Evolutionary conservation across 2,113 vertebrate genomes (phyloP), one percentile per base, ranked within the genome.

Genomic region (Nothoprocta perdicaria): DNA sequence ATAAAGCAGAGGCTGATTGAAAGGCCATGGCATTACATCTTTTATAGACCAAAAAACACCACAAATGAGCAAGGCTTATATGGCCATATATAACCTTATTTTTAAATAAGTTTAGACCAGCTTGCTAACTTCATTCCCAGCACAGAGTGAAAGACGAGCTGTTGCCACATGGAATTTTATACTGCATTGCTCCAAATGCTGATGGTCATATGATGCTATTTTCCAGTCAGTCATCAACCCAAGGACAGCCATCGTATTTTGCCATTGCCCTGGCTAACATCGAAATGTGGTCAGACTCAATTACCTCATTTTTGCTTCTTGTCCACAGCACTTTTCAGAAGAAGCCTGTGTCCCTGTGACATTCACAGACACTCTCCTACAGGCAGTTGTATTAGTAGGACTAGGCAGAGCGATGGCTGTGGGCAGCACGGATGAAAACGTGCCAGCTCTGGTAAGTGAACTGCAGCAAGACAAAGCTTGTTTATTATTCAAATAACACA

Each of bases 341-440:
- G 2, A 26, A 57, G 62, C 15, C 43, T n/a, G 4, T 0, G 0
- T 45, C 15, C 7, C 3, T 74, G 33, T 67, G 75, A 69, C 79
- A 80, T 33, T 90, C 46, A 43, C 3, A 12, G 61, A 27, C 38
- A 43, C 0, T 31, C 75, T 74, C 65, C 68, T 3, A 57, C 58
- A 77, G 57, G 80, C 45, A 52, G 3, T 41, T 29, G 33, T 17
- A 41, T 4, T 4, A 55, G 57, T 13, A 11, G 38, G 63, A 45
- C 43, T 27, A 21, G 0, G 0, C 24, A 9, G 9, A 33, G 57
- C 7, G 5, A 18, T 3, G 58, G 46, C 80, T n/a, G 17, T 10
- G 83, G 57, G 73, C 60, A 68, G 76, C 66, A 48, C 19, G 12
- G 7, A 48, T 12, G 60, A 92, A 43, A 82, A 2, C 53, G 10